A percentile compares a stretch with the other conserved stretches of the same genome.
Evolutionary conservation across 2,888 invertebrate species (phyloP).

Genomic region (Norana najaformis): DNA sequence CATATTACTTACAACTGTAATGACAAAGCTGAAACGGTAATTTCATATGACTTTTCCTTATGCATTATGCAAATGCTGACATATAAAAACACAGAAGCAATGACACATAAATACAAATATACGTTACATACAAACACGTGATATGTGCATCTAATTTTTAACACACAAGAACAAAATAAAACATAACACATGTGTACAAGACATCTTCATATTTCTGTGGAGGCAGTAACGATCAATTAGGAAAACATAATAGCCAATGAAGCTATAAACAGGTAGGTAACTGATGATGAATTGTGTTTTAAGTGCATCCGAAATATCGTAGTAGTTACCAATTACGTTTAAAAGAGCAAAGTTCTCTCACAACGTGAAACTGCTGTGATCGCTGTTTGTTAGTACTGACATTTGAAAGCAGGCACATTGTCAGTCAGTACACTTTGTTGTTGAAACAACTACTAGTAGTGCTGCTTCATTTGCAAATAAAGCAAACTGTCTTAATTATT

Average conservation of each 20-base stretch:
- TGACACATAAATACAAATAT: not conserved
- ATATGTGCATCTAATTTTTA: not conserved
- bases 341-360: not conserved
- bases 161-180: not conserved
- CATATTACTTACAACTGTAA: not conserved
- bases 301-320: not conserved
- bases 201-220: not conserved
- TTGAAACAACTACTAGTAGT: not conserved
- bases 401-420: not conserved
- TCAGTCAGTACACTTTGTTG: not conserved
- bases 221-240: not conserved
- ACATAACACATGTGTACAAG: too few species aligned
- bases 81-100: not conserved
- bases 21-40: slow-evolving; percentile 13
- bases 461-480: not conserved
- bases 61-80: slow-evolving; percentile 13
- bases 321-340: not conserved
- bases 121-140: not conserved
- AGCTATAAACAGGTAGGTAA: not conserved
- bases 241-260: not conserved
- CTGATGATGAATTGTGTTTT: not conserved
- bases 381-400: not conserved
- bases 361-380: not conserved
- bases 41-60: not conserved
- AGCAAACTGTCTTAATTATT: not conserved